These are phyloP conservation scores for Pantherophis vulpinus DNA, from an alignment of 2,797 vertebrate genomes.

Conservation along the genomic window DNA sequence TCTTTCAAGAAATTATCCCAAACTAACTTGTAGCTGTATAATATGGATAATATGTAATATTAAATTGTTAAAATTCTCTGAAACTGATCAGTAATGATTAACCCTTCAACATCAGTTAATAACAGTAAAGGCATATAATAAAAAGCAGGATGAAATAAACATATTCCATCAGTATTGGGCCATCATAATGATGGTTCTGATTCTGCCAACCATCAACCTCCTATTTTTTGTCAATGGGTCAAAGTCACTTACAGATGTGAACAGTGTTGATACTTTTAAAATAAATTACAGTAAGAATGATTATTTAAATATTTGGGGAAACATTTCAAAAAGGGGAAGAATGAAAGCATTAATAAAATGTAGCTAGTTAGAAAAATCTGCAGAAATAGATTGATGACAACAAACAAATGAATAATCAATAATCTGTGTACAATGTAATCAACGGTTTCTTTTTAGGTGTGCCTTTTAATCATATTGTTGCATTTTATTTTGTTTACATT, in stretches of 20 bases:
- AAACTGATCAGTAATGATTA: neutral
- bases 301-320: neutral
- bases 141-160: neutral
- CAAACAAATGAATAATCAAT: neutral
- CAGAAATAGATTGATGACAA: neutral
- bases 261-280: neutral
- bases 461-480: neutral
- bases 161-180: neutral
- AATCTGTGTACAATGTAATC: neutral
- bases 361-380: neutral
- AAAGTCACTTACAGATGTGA: neutral
- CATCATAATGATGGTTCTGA: neutral
- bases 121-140: neutral
- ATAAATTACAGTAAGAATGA: neutral
- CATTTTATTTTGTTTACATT: neutral
- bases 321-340: neutral
- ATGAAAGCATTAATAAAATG: neutral
- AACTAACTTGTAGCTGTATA: neutral
- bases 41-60: neutral
- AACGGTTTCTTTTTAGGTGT: neutral
- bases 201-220: neutral
- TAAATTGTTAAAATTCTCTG: neutral
- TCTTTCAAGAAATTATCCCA: neutral
- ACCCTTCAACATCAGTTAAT: neutral
- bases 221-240: neutral